A percentile compares a stretch with the other conserved stretches of the same genome.
Evolutionary conservation across 2,888 invertebrate species (phyloP).

Genomic region (Parelbella ahira): DNA sequence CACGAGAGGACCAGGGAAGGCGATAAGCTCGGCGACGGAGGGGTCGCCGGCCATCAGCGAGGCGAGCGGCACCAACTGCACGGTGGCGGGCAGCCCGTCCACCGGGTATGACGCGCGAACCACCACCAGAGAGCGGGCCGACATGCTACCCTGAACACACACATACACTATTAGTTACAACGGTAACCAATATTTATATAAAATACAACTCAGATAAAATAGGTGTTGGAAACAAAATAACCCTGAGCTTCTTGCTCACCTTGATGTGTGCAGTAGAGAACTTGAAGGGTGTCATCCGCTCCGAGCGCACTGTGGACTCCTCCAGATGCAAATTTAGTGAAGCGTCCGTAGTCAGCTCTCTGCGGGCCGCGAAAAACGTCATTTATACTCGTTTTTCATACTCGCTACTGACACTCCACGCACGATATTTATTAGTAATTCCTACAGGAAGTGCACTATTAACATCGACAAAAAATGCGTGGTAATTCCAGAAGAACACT

Average conservation of each 20-base stretch:
- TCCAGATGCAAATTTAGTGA: conserved; percentile 78
- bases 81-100: conserved; percentile 88
- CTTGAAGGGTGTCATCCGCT: conserved; percentile 90
- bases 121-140: conserved; percentile 82
- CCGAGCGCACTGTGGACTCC: conserved; percentile 81
- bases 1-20: conserved; percentile 91
- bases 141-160: conserved; percentile 48
- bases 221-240: no score
- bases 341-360: conserved; percentile 76
- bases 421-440: no score
- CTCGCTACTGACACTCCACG: no score
- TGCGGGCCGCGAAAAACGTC: no score
- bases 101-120: conserved; percentile 89
- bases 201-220: no score
- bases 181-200: no score
- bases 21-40: conserved; percentile 82
- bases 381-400: no score
- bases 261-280: conserved; percentile 90
- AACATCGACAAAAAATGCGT: no score
- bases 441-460: no score
- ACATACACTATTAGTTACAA: no score
- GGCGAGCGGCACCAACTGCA: conserved; percentile 86
- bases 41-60: conserved; percentile 80
- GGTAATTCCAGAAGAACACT: no score
- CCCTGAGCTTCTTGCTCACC: no score